Conservation (phyloP, 64 coral and sea anemone species). For the Platygyra sinensis region DNA sequence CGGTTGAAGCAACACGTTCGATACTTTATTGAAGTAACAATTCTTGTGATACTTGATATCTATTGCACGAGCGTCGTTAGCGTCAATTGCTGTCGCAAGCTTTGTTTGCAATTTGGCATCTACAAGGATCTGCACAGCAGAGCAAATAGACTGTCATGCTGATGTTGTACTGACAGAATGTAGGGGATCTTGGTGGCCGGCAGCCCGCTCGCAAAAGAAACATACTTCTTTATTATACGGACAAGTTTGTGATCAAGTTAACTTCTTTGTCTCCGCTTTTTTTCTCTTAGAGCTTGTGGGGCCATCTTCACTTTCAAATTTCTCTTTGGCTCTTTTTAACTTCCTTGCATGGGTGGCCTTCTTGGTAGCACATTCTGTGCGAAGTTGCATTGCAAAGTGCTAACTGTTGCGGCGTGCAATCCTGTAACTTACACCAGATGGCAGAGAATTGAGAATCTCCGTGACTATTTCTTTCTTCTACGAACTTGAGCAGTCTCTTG, state of each 20-base stretch:
- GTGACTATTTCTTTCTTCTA: slow-evolving; percentile 48
- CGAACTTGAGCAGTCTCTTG: slow-evolving; percentile 33
- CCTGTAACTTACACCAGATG: slow-evolving; percentile 42
- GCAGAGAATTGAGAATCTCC: slow-evolving; percentile 29
- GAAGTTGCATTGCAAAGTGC: slow-evolving; percentile 56
- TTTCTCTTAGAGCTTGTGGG: neutral
- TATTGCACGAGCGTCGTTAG: slow-evolving; percentile 52
- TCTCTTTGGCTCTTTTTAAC: slow-evolving; percentile 55
- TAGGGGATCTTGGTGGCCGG: slow-evolving; percentile 7
- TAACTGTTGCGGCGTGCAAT: slow-evolving; percentile 24
- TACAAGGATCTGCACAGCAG: slow-evolving; percentile 24
- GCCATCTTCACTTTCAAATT: no score
- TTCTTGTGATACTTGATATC: no score
- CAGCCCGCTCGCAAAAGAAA: slow-evolving; percentile 51
- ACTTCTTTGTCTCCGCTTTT: slow-evolving; percentile 31
- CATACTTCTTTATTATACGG: slow-evolving; percentile 52
- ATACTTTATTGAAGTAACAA: slow-evolving; percentile 61
- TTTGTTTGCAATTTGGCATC: slow-evolving; percentile 52
- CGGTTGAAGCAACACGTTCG: slow-evolving; percentile 46
- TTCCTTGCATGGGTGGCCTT: slow-evolving; percentile 60
- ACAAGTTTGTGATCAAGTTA: slow-evolving; percentile 60
- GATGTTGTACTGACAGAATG: slow-evolving; percentile 64
- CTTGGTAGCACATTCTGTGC: slow-evolving; percentile 76
- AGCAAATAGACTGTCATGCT: slow-evolving; percentile 49
- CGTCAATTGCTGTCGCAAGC: slow-evolving; percentile 61